Evolutionary conservation across 1,140 invertebrate species (phyloP).

Genomic region (Apis mellifera): Amel_HAv3.1 CM009942.2:5042501-5043000

Average conservation of each 20-base stretch:
- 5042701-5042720: conserved; percentile 35
- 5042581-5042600: neutral
- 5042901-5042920: too few relatives aligned
- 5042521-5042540: neutral
- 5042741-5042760: neutral
- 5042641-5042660: neutral
- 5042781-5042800: conserved; percentile 43
- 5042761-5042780: neutral
- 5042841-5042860: neutral
- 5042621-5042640: neutral
- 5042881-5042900: too few relatives aligned
- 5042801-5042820: conserved; percentile 10
- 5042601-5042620: conserved; percentile 16
- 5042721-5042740: conserved; percentile 32
- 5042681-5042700: conserved; percentile 24
- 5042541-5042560: neutral
- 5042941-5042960: too few relatives aligned
- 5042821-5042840: conserved; percentile 14
- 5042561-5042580: neutral
- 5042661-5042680: conserved; percentile 46
- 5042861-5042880: too few relatives aligned
- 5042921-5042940: too few relatives aligned
- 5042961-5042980: too few relatives aligned
- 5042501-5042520: too few relatives aligned
- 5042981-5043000: too few relatives aligned